Evolutionary conservation across 2,113 vertebrate species (phyloP), one percentile per base, ranked within the genome.

Genomic region (Phaethon lepturus): DNA sequence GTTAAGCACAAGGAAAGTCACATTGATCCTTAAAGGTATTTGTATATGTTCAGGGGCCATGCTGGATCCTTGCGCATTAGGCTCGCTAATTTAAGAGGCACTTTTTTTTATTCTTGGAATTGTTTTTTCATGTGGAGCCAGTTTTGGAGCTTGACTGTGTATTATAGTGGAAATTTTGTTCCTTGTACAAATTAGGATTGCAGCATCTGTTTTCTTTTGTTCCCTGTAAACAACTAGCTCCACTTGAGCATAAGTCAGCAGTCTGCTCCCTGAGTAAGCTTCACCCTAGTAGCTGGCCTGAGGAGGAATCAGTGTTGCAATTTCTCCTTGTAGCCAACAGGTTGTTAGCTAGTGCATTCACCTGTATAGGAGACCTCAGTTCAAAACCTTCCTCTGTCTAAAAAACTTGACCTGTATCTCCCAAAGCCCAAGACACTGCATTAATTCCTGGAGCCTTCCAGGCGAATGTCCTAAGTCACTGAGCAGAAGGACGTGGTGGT

Each of bases 381-480:
- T 76, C 5, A 3, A 76, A 90, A 60, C 20, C 18, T 60, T 72
- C 24, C 33, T 45, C 40, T 60, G 7, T 26, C 26, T 79, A 28
- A 58, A 76, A 24, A 29, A 8, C 6, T 17, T 71, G 50, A n/a
- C 38, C 50, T 82, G 0, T 17, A 26, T 55, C 18, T 80, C 18
- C 45, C 29, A 82, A 86, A 94, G 33, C 25, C 35, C 29, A 44
- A 68, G 53, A 38, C 53, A 14, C 40, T 63, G 62, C 33, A 13
- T 6, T 50, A 33, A 72, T 72, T 88, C 47, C 53, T 78, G 52
- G 28, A 90, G 56, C 11, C 42, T 79, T 72, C 29, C 63, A 52
- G 44, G 67, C 0, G 0, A 53, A 16, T 0, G 0, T 76, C 35
- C 40, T 42, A 17, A 69, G n/a, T 29, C 49, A 16, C 44, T 9